phyloP scores from a whole-genome alignment of 2,888 invertebrate genomes.

The Pediacus dermestoides region DNA sequence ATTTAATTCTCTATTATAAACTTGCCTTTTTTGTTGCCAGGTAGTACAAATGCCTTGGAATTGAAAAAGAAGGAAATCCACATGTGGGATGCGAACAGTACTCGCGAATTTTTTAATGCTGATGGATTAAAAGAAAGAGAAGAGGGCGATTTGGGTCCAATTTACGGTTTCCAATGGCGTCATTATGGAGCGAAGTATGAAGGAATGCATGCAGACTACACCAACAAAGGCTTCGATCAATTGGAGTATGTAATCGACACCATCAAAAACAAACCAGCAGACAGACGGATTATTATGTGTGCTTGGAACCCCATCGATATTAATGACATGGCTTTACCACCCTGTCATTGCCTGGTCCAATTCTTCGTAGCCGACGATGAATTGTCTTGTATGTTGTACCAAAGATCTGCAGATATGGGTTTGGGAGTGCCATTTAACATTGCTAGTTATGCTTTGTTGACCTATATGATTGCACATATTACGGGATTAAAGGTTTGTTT shows the following conservation, averaged over 20 bases:
- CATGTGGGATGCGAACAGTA: constrained; percentile 97
- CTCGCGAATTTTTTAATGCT: constrained; percentile 79
- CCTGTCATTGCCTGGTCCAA: constrained; percentile 93
- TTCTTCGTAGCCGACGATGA: constrained; percentile 85
- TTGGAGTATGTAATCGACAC: constrained; percentile 74
- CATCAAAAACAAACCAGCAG: constrained; percentile 76
- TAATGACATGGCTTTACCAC: constrained; percentile 90
- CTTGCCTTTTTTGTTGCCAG: constrained; percentile 11
- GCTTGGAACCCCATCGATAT: constrained; percentile 94
- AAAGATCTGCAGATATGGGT: constrained; percentile 96
- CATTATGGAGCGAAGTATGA: constrained; percentile 92
- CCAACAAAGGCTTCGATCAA: constrained; percentile 77
- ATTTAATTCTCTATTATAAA: too few relatives aligned
- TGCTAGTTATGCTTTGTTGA: constrained; percentile 91
- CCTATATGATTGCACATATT: constrained; percentile 94
- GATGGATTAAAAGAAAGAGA: constrained; percentile 78
- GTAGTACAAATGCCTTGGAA: constrained; percentile 79
- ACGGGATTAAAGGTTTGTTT: constrained; percentile 82
- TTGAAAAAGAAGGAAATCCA: constrained; percentile 75
- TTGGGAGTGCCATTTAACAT: constrained; percentile 98
- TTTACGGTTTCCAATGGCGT: constrained; percentile 98
- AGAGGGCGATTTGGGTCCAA: constrained; percentile 93
- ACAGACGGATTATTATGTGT: constrained; percentile 86
- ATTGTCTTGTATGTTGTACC: constrained; percentile 89
- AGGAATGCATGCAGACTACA: constrained; percentile 78